Evolutionary conservation across 2,113 vertebrate species (phyloP), one percentile per base, ranked within the genome.

Genomic region (Pica pica): DNA sequence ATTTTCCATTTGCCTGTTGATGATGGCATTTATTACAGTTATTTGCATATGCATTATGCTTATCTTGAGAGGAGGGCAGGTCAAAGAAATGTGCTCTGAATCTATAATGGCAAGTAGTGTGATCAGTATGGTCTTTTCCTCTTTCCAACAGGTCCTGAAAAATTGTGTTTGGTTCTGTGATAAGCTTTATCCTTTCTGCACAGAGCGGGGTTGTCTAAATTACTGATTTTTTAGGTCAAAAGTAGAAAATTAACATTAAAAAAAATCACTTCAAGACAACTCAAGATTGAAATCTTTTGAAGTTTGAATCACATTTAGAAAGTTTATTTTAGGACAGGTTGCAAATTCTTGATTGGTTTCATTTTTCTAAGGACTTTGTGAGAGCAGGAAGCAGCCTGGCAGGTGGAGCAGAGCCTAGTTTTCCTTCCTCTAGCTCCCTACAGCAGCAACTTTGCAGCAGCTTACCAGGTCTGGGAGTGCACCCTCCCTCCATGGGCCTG

Each of bases 111-210:
- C 21, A 77, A 77, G 39, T 52, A 37, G 39, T 30, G 47, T 50
- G 80, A 88, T 83, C 76, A 80, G 55, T 11, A 27, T 39, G 11
- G 59, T 46, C 59, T 86, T 73, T 93, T 85, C 31, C 31, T 37
- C 37, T 49, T 65, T 47, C n/a, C 41, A 80, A 33, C 50, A 85
- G 79, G 18, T 50, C 39, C 69, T 74, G 64, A 93, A 89, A 92
- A 95, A 81, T 60, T 74, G 22, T 31, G 11, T 68, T 93, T 78
- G 11, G 55, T 63, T 92, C 56, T 83, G 60, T 63, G 93, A 96
- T 94, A 97, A 97, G 94, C 68, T 94, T 95, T 96, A 96, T 94
- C 96, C 93, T 86, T 52, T 33, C 39, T 11, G 24, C 73, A 42
- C 80, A 92, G 93, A 87, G 24, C 76, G 37, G 56, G 3, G 19